Base-by-base conservation (phyloP, 2,113 vertebrate genomes). In the Hippopotamus amphibius region DNA sequence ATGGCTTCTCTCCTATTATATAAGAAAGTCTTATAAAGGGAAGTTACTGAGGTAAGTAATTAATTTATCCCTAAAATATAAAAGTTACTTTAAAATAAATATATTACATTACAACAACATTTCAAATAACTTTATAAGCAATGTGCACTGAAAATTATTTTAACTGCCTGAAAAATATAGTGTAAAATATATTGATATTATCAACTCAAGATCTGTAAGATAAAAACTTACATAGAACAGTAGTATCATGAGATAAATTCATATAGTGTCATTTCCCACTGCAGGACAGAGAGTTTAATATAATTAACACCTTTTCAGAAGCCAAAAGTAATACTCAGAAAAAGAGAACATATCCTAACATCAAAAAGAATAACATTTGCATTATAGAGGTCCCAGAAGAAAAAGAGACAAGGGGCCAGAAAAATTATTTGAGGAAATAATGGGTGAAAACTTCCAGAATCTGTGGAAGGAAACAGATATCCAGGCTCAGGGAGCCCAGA, bases 231-330 rank as follows among this genome's bases (percentile, higher is more conserved):
- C 33, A 28, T 19, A 57, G 30, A 89, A 94, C 90, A 85, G 80
- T 80, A 85, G 14, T 33, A 76, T 41, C 17, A 66, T 88, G 28
- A 81, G 10, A 72, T 79, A 77, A 82, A 7, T 90, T 82, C 8
- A 68, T 21, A 63, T 13, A 28, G 13, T 95, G 30, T 61, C 43
- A 59, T 82, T 97, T 85, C 30, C 37, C 26, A 91, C 33, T 69
- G 33, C 17, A 72, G 41, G 22, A 90, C 24, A 50, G 4, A 65
- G 10, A 68, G 14, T 69, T 72, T 88, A 66, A 53, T 53, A 79
- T 59, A 85, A 85, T 81, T 46, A 93, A 96, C 28, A n/a, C 4
- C 65, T 88, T 85, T 88, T 69, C 77, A 81, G 43, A 76, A 30
- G 9, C 2, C 53, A 28, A 48, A 76, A 69, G 43, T 91, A 65